These are phyloP conservation scores for Listronotus bonariensis DNA, from an alignment of 1,140 invertebrate species.

Conservation along the genomic window DNA sequence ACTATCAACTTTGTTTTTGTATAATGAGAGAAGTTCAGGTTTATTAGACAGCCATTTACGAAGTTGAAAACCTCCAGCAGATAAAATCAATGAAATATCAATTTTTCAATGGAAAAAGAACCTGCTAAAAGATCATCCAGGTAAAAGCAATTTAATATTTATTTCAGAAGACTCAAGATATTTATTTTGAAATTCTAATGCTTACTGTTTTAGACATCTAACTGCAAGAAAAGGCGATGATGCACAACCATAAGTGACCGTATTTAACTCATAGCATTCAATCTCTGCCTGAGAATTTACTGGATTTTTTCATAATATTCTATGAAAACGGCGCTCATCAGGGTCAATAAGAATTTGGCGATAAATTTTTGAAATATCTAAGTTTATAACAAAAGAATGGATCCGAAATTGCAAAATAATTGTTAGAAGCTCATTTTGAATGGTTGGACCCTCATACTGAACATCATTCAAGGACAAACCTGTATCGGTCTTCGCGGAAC, in stretches of 20 bases:
- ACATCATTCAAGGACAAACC: constrained; percentile 53
- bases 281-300: constrained; percentile 1
- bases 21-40: too few species aligned
- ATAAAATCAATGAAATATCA: too few species aligned
- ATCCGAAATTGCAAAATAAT: constrained; percentile 55
- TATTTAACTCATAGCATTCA: constrained; percentile 21
- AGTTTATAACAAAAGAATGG: constrained; percentile 47
- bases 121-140: constrained; percentile 55
- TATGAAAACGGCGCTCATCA: constrained; percentile 44
- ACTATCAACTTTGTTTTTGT: too few species aligned
- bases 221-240: constrained; percentile 50
- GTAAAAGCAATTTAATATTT: constrained; percentile 54
- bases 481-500: constrained; percentile 40
- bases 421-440: constrained; percentile 55
- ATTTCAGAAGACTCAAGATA: constrained; percentile 43
- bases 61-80: too few species aligned
- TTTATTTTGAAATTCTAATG: constrained; percentile 32
- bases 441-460: constrained; percentile 49
- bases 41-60: too few species aligned
- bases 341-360: constrained; percentile 43
- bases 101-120: too few species aligned
- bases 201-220: constrained; percentile 47
- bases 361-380: constrained; percentile 56
- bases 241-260: constrained; percentile 48
- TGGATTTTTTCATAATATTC: constrained; percentile 41